A percentile compares a stretch with the other conserved stretches of the same genome.
These are phyloP conservation scores for Epinephelus moara DNA, from an alignment of 2,113 vertebrate species.

Conservation along the genomic window DNA sequence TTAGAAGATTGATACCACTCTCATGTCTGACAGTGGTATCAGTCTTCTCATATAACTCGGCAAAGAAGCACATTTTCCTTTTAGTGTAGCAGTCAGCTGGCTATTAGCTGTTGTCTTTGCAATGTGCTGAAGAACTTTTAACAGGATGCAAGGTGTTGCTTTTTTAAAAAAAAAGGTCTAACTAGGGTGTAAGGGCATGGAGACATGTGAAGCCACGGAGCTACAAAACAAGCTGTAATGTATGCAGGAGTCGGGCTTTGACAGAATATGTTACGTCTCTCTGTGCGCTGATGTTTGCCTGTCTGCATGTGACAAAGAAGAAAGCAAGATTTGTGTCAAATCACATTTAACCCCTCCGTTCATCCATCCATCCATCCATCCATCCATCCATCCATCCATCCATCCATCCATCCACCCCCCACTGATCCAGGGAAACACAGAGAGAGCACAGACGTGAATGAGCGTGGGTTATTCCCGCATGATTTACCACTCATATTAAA, in stretches of 20 bases:
- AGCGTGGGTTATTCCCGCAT: constrained; percentile 58
- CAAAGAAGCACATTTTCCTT: not conserved
- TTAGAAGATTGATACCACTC: no score
- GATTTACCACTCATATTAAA: constrained; percentile 79
- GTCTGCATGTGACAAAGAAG: constrained; percentile 34
- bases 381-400: constrained; percentile 45
- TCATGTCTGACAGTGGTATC: no score
- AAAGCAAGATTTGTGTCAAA: constrained; percentile 54
- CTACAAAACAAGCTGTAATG: constrained; percentile 1
- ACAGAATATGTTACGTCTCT: constrained; percentile 4
- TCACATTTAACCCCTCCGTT: constrained; percentile 54
- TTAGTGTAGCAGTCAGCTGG: not conserved
- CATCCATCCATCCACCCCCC: constrained; percentile 33
- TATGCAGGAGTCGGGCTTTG: not conserved
- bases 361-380: constrained; percentile 44
- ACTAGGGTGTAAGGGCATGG: not conserved
- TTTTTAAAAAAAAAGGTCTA: not conserved
- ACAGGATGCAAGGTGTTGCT: not conserved
- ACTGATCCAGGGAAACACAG: constrained; percentile 52
- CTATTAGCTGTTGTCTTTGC: not conserved
- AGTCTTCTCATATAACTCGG: not conserved
- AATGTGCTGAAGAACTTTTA: not conserved
- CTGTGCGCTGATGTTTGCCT: constrained; percentile 13
- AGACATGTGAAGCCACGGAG: not conserved
- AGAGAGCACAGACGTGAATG: constrained; percentile 35